Percentiles rank a stretch among this genome's conserved stretches.
Evolutionary conservation across 2,797 vertebrate genomes (phyloP).

Genomic region (Poecilia gillii): DNA sequence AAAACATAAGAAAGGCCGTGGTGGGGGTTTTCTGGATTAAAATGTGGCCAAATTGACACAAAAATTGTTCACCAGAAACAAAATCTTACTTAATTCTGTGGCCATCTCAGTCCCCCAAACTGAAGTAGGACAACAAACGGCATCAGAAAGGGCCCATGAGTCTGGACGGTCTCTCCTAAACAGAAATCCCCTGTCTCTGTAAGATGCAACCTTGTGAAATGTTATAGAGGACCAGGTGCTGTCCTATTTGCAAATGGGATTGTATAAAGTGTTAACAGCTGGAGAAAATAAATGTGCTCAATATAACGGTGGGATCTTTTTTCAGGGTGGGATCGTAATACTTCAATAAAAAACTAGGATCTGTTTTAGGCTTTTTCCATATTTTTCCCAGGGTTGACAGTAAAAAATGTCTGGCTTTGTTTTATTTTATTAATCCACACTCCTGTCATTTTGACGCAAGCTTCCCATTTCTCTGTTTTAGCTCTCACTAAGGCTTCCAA

Average conservation of each 20-base stretch:
- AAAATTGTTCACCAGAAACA: not conserved
- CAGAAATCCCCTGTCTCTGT: not conserved
- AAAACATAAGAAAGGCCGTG: not conserved
- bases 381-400: not conserved
- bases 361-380: not conserved
- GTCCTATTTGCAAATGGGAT: not conserved
- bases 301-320: not conserved
- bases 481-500: conserved; percentile 90
- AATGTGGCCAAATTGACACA: not conserved
- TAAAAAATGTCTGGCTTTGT: not conserved
- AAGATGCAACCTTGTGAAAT: not conserved
- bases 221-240: not conserved
- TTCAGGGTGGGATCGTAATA: not conserved
- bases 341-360: not conserved
- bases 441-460: not conserved
- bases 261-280: not conserved
- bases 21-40: not conserved
- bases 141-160: not conserved
- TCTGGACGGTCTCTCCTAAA: not conserved
- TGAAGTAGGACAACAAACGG: not conserved
- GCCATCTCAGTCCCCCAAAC: not conserved
- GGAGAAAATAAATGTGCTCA: not conserved
- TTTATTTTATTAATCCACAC: not conserved
- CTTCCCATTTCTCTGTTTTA: conserved; percentile 54
- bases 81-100: not conserved